Base-by-base conservation (phyloP, 2,113 vertebrate genomes). In the Apteryx mantelli region DNA sequence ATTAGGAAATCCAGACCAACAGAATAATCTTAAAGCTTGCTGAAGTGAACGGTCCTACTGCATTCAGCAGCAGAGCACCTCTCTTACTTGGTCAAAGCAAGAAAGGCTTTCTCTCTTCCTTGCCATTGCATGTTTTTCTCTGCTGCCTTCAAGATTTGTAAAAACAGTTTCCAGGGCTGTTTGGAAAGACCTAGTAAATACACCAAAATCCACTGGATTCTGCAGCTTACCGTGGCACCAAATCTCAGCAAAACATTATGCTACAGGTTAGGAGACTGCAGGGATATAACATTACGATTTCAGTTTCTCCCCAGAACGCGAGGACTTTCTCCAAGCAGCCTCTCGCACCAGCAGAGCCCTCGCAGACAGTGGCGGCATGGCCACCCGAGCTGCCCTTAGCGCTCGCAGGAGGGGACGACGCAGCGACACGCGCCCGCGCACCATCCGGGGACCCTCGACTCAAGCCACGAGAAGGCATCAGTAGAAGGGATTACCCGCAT, bases 381-480 rank as follows among this genome's bases (percentile, higher is more conserved):
- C 44, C 44, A 6, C 44, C 44, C 14, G 15, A 46, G 44, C 14
- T 6, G 44, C 12, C 44, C 44, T 17, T 15, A 13, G 14, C 44
- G 44, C 44, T 17, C 44, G 5, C 44, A 17, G 44, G 44, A 46
- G 44, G 14, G 44, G 14, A 46, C 12, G 12, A 17, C 14, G 44
- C 44, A 46, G 44, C 13, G 15, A 46, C 44, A 17, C 44, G 44
- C 15, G 42, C 13, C 42, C 11, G 42, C 42, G 11, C 42, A 44
- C 42, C 42, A 4, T 13, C 42, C 46, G 20, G 14, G 26, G 52
- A 50, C 26, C 7, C 0, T 3, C 1, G 1, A 53, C 25, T 56
- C 70, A 52, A 61, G 65, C 22, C 15, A 4, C 44, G 28, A 0
- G 4, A 60, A 48, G 32, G 42, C 28, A 36, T 0, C 2, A 2